These are phyloP conservation scores for Parotocinclus haroldoi DNA, from an alignment of 2,797 vertebrate genomes.

Conservation along the genomic window DNA sequence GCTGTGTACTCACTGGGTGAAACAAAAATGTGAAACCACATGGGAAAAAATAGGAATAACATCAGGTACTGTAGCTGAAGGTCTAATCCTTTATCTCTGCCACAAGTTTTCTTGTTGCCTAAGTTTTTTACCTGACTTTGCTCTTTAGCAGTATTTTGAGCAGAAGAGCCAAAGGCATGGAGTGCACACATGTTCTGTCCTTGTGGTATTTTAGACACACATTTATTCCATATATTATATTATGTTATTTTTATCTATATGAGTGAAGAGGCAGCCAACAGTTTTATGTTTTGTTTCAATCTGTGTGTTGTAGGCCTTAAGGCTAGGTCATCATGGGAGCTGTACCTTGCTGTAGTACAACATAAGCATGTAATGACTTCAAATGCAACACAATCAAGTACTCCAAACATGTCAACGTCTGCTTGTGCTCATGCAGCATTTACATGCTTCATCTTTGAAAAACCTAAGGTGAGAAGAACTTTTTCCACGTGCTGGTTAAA, in stretches of 20 bases:
- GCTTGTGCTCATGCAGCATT: no score
- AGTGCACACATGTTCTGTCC: conserved; percentile 8
- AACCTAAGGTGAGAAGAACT: no score
- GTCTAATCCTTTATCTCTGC: conserved; percentile 15
- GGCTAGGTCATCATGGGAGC: no score
- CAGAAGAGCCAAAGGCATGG: conserved; percentile 1
- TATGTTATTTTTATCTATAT: conserved; percentile 23
- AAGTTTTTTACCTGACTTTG: conserved; percentile 21
- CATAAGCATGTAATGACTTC: no score
- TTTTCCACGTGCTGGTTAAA: no score
- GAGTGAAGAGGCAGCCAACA: neutral
- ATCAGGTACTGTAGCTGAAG: neutral
- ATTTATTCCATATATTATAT: conserved; percentile 5
- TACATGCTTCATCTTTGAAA: no score
- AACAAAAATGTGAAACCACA: neutral
- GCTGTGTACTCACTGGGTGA: neutral
- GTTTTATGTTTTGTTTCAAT: no score
- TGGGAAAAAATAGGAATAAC: conserved; percentile 7
- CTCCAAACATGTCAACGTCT: no score
- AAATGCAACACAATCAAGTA: no score
- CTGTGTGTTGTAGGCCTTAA: no score
- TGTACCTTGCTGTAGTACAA: no score
- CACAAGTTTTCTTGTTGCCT: neutral
- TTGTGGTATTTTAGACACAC: conserved; percentile 22
- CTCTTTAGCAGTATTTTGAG: conserved; percentile 22